These are phyloP conservation scores for Ctenosaura bakeri DNA, from an alignment of 2,797 vertebrate genomes.

Conservation along the genomic window DNA sequence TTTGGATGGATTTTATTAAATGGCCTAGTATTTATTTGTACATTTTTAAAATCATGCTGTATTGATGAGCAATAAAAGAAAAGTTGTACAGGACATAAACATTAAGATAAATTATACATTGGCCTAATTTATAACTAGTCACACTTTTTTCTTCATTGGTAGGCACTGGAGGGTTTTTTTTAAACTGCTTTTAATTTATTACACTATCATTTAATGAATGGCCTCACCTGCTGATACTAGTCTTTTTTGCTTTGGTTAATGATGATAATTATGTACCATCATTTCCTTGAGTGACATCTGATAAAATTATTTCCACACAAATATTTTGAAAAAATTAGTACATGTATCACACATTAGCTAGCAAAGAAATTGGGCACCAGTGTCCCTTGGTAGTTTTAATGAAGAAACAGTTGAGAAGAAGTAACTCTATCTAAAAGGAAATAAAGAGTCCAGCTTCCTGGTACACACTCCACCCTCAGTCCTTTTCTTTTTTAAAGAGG, in stretches of 20 bases:
- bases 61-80: neutral
- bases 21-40: slow-evolving; percentile 17
- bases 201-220: too few species aligned
- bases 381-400: slow-evolving; percentile 1
- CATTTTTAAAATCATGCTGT: neutral
- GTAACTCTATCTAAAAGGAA: neutral
- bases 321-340: neutral
- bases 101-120: slow-evolving; percentile 10
- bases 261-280: too few species aligned
- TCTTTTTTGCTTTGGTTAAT: too few species aligned
- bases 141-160: neutral
- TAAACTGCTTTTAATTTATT: too few species aligned
- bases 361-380: neutral
- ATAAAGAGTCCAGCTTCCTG: neutral
- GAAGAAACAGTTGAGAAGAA: too few species aligned
- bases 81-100: neutral
- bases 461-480: neutral
- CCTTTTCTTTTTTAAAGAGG: slow-evolving; percentile 40
- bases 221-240: too few species aligned
- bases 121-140: neutral
- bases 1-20: neutral
- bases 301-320: neutral
- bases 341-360: neutral
- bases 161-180: too few species aligned
- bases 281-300: too few species aligned